A percentile compares a stretch with the other conserved stretches of the same genome.
Evolutionary conservation across 2,888 invertebrate genomes (phyloP).

Genomic region (Lithophane leautieri): DNA sequence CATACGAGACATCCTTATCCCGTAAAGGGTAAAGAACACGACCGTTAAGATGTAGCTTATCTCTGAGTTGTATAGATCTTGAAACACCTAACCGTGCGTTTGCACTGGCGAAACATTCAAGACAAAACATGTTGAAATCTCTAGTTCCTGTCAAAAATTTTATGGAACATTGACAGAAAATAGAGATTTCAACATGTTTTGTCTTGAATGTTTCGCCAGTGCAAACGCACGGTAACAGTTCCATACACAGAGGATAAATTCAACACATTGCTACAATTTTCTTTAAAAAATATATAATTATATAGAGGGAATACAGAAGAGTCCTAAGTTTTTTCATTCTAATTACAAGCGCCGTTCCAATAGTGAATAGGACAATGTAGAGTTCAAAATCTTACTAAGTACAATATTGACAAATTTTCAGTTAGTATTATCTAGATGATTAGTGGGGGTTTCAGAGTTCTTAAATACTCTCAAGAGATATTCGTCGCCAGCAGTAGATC

Average conservation of each 20-base stretch:
- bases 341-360: not conserved
- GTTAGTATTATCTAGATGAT: not conserved
- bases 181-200: too few species aligned
- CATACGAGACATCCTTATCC: conserved; percentile 31
- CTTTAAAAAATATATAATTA: too few species aligned
- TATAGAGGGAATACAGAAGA: not conserved
- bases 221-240: too few species aligned
- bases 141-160: too few species aligned
- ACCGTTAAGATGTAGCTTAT: conserved; percentile 20
- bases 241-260: not conserved
- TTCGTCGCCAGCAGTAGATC: not conserved
- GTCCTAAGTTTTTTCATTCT: not conserved
- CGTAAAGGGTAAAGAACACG: conserved; percentile 21
- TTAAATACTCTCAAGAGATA: not conserved
- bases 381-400: not conserved
- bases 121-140: too few species aligned
- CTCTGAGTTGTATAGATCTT: not conserved
- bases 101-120: too few species aligned
- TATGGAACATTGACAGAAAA: too few species aligned
- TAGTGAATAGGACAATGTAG: not conserved
- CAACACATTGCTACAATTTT: not conserved
- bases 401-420: not conserved
- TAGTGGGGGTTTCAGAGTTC: not conserved
- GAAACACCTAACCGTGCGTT: too few species aligned
- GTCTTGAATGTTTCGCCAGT: too few species aligned